Evolutionary conservation across 2,113 vertebrate genomes (phyloP).

Genomic region (Myotis brandtii): DNA sequence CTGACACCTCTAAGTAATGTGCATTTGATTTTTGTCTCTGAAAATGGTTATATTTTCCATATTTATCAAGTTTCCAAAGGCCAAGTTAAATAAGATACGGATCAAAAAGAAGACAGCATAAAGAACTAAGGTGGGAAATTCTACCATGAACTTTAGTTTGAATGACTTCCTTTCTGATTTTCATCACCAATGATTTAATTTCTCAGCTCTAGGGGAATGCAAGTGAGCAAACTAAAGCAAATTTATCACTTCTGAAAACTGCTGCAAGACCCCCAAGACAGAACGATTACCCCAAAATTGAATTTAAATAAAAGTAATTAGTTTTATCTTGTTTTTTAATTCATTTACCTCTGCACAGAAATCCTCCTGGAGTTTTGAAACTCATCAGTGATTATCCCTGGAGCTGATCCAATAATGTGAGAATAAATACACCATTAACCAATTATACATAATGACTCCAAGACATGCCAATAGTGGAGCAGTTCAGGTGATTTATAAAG

Average conservation of each 20-base stretch:
- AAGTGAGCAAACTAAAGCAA: conserved; percentile 77
- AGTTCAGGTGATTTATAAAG: conserved; percentile 82
- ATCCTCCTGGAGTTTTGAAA: conserved; percentile 81
- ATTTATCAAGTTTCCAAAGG: background rate
- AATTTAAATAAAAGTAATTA: conserved; percentile 85
- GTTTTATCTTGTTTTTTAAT: conserved; percentile 80
- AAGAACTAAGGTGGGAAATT: background rate
- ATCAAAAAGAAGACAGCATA: background rate
- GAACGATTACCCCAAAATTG: conserved; percentile 76
- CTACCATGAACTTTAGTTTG: conserved; percentile 72
- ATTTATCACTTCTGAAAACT: conserved; percentile 83
- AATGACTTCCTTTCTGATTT: conserved; percentile 78
- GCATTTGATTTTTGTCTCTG: background rate
- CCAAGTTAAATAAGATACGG: background rate
- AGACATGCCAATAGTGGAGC: conserved; percentile 66
- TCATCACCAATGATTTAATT: conserved; percentile 76
- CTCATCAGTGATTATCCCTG: conserved; percentile 80
- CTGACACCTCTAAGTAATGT: background rate
- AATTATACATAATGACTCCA: conserved; percentile 84
- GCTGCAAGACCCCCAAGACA: conserved; percentile 74
- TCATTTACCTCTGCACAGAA: conserved; percentile 78
- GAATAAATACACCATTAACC: conserved; percentile 82
- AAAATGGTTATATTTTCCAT: background rate
- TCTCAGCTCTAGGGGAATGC: conserved; percentile 76
- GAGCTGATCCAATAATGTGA: conserved; percentile 78